phyloP scores from a whole-genome alignment of 2,113 vertebrate species.

The Anhinga anhinga region DNA sequence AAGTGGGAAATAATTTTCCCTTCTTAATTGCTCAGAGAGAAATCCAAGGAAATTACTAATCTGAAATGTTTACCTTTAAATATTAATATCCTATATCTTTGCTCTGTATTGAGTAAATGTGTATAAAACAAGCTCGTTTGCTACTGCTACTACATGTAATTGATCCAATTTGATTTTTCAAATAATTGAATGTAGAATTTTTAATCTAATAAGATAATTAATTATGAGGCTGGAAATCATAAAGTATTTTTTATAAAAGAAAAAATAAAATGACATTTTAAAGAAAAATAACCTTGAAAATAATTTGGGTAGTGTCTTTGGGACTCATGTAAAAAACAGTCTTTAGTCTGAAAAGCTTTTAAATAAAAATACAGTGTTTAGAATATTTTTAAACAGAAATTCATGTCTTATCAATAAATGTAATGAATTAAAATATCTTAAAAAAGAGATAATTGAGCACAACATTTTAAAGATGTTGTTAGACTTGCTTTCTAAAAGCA shows the following conservation, averaged over 20 bases:
- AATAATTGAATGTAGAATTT: background rate
- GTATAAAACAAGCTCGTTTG: background rate
- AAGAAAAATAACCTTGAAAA: background rate
- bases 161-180: too few species aligned
- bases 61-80: background rate
- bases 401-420: background rate
- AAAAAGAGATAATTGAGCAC: background rate
- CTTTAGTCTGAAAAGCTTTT: background rate
- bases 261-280: background rate
- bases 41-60: background rate
- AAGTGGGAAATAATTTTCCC: background rate
- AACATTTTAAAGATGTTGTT: background rate
- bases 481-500: background rate
- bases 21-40: background rate
- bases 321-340: background rate
- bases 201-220: background rate
- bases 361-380: background rate
- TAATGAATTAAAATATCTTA: background rate
- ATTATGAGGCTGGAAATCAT: background rate
- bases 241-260: background rate
- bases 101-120: background rate
- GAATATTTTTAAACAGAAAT: background rate
- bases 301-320: too few species aligned
- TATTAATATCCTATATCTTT: background rate
- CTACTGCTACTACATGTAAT: background rate